Conservation (phyloP, 2,797 vertebrate genomes). For the Arctocebus calabarensis region DNA sequence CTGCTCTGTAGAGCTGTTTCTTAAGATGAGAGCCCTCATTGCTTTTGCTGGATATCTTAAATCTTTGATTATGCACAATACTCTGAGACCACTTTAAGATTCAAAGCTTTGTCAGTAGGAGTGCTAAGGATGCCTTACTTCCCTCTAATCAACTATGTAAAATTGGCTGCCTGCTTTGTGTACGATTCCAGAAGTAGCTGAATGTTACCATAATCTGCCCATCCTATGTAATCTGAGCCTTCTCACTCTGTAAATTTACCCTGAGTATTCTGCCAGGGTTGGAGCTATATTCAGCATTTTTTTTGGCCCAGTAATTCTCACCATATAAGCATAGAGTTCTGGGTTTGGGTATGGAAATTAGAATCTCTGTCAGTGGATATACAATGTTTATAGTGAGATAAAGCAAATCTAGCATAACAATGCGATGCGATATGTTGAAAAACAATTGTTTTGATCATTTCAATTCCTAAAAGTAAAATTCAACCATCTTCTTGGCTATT, state of each 20-base stretch:
- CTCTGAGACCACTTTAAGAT: conserved; percentile 17
- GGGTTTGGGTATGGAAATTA: conserved; percentile 30
- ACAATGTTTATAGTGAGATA: conserved; percentile 9
- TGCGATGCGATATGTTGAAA: conserved; percentile 26
- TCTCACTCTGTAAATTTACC: conserved; percentile 50
- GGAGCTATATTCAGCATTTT: conserved; percentile 24
- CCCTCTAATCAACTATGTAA: conserved; percentile 43
- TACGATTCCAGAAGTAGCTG: conserved; percentile 36
- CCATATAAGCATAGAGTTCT: not conserved
- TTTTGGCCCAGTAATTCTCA: conserved; percentile 13
- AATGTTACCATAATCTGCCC: conserved; percentile 44
- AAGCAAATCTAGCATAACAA: conserved; percentile 17
- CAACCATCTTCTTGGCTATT: not conserved
- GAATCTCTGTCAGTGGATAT: not conserved
- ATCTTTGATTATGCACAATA: conserved; percentile 1
- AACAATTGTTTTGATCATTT: conserved; percentile 38
- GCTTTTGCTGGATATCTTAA: conserved; percentile 18
- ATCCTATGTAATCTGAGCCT: conserved; percentile 42
- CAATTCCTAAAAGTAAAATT: conserved; percentile 39
- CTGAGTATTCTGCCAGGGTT: conserved; percentile 24
- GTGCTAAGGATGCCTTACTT: not conserved
- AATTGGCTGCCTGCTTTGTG: conserved; percentile 20
- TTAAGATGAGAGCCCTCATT: not conserved
- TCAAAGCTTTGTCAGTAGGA: not conserved
- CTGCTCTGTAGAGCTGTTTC: not conserved